These are phyloP conservation scores for Euplexia lucipara DNA, from an alignment of 2,888 invertebrate genomes.

Conservation along the genomic window DNA sequence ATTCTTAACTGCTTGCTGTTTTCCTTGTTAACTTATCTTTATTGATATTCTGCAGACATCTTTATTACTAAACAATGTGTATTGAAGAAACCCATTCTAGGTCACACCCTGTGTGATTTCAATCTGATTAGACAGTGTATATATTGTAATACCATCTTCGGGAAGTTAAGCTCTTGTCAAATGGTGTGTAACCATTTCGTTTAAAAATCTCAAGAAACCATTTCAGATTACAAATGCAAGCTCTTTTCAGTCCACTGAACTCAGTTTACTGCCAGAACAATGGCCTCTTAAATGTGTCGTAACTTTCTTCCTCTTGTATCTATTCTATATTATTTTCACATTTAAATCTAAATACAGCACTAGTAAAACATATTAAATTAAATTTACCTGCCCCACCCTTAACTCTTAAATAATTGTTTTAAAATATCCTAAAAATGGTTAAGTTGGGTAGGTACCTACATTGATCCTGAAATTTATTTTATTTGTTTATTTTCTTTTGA, in stretches of 20 bases:
- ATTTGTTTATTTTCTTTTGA: too few relatives aligned
- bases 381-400: neutral
- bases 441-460: too few relatives aligned
- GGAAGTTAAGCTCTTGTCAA: neutral
- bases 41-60: constrained; percentile 35
- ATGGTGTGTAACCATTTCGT: constrained; percentile 1
- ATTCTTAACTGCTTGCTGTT: constrained; percentile 5
- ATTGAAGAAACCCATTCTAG: too few relatives aligned
- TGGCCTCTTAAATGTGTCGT: neutral
- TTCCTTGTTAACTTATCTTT: constrained; percentile 15
- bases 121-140: neutral
- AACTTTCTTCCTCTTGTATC: neutral
- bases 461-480: too few relatives aligned
- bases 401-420: neutral
- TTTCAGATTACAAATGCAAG: neutral
- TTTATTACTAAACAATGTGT: neutral
- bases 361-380: neutral
- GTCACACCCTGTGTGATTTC: neutral
- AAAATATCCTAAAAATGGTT: neutral
- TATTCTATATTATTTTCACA: neutral
- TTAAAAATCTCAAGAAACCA: neutral
- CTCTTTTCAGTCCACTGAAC: constrained; percentile 5
- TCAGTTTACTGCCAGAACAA: too few relatives aligned
- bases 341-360: neutral
- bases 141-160: neutral